Evolutionary conservation across 2,797 vertebrate species (phyloP), one percentile per base, ranked within the genome.

Genomic region (Aldrovandia affinis): DNA sequence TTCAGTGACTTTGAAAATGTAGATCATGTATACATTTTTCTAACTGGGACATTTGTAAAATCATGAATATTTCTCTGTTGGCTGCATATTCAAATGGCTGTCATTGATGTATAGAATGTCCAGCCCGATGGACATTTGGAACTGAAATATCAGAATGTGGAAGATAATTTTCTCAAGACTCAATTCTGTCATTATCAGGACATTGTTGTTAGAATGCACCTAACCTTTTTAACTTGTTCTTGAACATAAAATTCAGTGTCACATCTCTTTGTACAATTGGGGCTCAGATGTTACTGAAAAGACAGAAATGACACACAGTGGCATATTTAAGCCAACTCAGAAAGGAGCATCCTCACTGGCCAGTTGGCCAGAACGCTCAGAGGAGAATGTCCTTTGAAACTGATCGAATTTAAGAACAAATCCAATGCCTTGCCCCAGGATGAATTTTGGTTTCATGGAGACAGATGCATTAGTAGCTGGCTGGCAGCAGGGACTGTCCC

Each of bases 11-110:
- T 44, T 77, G 42, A 77, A 47, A 47, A 44, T 77, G 73, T 6
- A 77, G 42, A 77, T 77, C 22, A 44, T n/a, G 42, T 47, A n/a
- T 47, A 77, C 42, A 14, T 47, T 44, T 47, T 28, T 77, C 39
- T 25, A n/a, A 77, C 39, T 12, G 42, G 73, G 73, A n/a, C 39
- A 39, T n/a, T 77, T 47, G 42, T 77, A 39, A 47, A 25, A 77
- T 77, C 73, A 47, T 77, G 22, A 47, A 77, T 77, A 77, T 77
- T 77, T 47, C 44, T 77, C 25, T 63, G 7, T 47, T 47, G 20
- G 20, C 20, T 44, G 73, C 73, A n/a, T 77, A 47, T 47, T 77
- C 8, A 47, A 77, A 77, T 73, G 7, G 68, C 20, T 14, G 22
- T 77, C 42, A 77, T 47, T 0, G 73, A 25, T 47, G 25, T 47